Conservation (phyloP, 1,140 invertebrate genomes). For the Caenorhabditis inopinata region DNA sequence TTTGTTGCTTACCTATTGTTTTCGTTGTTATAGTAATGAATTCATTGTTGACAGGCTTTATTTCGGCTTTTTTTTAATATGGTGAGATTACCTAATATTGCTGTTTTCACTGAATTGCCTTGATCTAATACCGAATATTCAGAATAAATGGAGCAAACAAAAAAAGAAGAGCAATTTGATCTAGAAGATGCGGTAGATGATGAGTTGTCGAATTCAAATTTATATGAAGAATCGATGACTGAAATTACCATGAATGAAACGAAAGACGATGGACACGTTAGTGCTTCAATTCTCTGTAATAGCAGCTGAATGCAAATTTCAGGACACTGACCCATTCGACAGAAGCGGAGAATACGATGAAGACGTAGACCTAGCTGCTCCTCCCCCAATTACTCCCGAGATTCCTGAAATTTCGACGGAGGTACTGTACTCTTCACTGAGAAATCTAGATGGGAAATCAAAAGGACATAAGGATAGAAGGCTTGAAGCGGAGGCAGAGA, state of each 20-base stretch:
- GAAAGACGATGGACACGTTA: neutral
- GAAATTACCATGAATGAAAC: neutral
- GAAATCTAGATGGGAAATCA: neutral
- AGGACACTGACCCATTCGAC: constrained; percentile 6
- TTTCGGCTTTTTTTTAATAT: neutral
- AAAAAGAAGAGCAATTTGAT: neutral
- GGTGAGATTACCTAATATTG: too few relatives aligned
- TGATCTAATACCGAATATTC: too few relatives aligned
- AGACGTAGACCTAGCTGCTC: neutral
- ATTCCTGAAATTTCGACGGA: constrained; percentile 5
- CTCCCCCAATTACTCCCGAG: neutral
- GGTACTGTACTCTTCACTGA: neutral
- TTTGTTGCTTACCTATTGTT: neutral
- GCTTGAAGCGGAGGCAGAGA: too few relatives aligned
- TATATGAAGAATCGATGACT: constrained; percentile 5
- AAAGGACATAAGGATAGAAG: too few relatives aligned
- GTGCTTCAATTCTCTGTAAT: neutral
- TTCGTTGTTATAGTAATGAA: neutral
- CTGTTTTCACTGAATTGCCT: too few relatives aligned
- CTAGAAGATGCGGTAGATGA: neutral
- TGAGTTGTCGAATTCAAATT: neutral
- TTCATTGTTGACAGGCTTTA: too few relatives aligned
- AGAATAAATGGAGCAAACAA: too few relatives aligned
- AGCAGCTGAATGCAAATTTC: neutral
- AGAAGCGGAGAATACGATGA: constrained; percentile 10